Percentiles rank a stretch among this genome's conserved stretches.
These are phyloP conservation scores for Agriopis leucophaearia DNA, from an alignment of 2,888 invertebrate species.

Conservation along the genomic window DNA sequence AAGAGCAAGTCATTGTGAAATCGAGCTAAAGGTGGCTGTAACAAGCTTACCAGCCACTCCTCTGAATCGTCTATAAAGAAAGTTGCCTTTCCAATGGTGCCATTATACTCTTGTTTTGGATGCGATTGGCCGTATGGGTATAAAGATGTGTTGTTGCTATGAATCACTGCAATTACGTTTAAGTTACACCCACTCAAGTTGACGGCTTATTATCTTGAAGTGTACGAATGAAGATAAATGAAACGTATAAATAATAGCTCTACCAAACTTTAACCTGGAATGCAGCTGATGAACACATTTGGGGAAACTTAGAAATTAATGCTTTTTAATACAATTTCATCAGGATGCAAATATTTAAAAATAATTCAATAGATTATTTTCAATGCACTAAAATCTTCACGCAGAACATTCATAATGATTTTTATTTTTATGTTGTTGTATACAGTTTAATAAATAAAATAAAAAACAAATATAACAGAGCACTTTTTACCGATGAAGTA, in stretches of 20 bases:
- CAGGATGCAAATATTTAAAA: not conserved
- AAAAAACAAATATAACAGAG: too few relatives aligned
- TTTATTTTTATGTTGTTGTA: too few relatives aligned
- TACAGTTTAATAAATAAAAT: too few relatives aligned
- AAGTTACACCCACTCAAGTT: constrained; percentile 23
- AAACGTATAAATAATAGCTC: not conserved
- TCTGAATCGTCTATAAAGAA: constrained; percentile 63
- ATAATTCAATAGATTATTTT: too few relatives aligned
- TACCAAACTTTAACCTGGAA: not conserved
- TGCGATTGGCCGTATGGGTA: constrained; percentile 37
- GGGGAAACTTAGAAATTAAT: not conserved
- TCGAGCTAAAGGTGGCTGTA: constrained; percentile 68
- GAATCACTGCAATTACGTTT: constrained; percentile 29
- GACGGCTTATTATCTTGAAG: constrained; percentile 5
- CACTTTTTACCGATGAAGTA: too few relatives aligned
- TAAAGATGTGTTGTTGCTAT: constrained; percentile 21
- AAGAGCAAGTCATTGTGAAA: constrained; percentile 77
- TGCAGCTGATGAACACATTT: not conserved
- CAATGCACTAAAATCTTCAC: too few relatives aligned
- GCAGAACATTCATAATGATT: too few relatives aligned
- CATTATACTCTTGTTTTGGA: constrained; percentile 48
- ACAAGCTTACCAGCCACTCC: constrained; percentile 49
- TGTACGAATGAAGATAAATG: not conserved
- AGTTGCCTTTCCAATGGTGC: constrained; percentile 69
- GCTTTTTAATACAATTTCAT: not conserved